Conservation (phyloP, 2,888 invertebrate genomes). For the Andrena chrysosceles region DNA sequence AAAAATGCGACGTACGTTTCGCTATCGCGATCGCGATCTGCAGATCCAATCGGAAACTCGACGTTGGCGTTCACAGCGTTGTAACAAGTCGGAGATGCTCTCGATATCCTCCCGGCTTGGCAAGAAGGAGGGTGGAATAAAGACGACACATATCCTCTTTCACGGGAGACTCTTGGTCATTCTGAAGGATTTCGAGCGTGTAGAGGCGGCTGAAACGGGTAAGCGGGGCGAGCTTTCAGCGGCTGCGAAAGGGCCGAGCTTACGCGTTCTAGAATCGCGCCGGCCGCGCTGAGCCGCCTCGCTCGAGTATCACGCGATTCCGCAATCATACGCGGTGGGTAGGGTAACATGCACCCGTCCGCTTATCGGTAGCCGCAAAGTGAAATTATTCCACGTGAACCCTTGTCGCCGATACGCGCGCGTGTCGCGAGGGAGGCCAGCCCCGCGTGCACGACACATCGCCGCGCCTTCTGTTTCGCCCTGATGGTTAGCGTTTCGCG, state of each 20-base stretch:
- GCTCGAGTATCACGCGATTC: conserved; percentile 78
- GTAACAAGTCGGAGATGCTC: conserved; percentile 7
- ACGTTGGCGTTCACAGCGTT: background rate
- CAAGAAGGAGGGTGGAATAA: no score
- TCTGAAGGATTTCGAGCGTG: no score
- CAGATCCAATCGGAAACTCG: conserved; percentile 12
- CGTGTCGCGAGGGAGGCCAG: conserved; percentile 28
- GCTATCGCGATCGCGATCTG: conserved; percentile 25
- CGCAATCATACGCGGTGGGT: conserved; percentile 78
- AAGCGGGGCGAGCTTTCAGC: conserved; percentile 19
- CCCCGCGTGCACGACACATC: conserved; percentile 12
- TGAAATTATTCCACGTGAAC: conserved; percentile 83
- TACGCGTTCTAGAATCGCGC: conserved; percentile 33
- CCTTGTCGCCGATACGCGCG: conserved; percentile 72
- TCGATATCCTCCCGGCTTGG: background rate
- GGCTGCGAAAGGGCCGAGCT: conserved; percentile 58
- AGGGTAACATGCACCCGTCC: conserved; percentile 79
- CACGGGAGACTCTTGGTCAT: no score
- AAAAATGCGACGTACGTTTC: conserved; percentile 26
- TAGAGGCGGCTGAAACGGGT: background rate
- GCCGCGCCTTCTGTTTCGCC: background rate
- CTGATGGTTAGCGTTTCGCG: background rate
- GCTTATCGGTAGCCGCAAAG: conserved; percentile 80
- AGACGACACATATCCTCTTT: no score
- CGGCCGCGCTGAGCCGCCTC: background rate